A percentile compares a stretch with the other conserved stretches of the same genome.
phyloP scores from a whole-genome alignment of 2,113 vertebrate genomes.

The Cephalopholis sonnerati region DNA sequence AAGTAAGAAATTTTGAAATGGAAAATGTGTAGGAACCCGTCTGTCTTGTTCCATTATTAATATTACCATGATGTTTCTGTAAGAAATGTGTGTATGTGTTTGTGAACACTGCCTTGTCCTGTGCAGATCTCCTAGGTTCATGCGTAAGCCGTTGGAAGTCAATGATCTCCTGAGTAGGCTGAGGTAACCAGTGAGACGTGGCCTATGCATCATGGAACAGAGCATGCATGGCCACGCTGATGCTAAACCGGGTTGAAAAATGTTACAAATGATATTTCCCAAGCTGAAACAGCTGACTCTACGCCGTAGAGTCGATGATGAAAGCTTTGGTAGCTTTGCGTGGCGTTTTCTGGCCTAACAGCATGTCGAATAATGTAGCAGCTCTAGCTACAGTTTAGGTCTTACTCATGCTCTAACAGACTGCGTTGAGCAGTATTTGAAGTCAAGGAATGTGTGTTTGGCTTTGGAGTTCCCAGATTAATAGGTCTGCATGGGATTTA shows the following conservation, averaged over 20 bases:
- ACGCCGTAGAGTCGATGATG: conserved; percentile 5
- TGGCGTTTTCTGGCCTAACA: conserved; percentile 49
- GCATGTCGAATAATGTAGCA: conserved; percentile 59
- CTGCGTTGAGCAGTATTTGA: background rate
- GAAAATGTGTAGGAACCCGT: too few species aligned
- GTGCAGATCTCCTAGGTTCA: conserved; percentile 84
- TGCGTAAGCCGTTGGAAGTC: conserved; percentile 80
- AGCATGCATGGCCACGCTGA: conserved; percentile 72
- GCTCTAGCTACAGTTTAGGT: conserved; percentile 3
- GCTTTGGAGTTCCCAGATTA: background rate
- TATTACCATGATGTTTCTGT: background rate
- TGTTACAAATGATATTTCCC: background rate
- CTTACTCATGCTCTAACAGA: conserved; percentile 1
- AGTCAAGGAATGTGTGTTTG: conserved; percentile 4
- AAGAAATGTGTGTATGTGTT: conserved; percentile 15
- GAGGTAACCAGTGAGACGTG: conserved; percentile 81
- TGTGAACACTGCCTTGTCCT: conserved; percentile 75
- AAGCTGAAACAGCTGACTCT: conserved; percentile 29
- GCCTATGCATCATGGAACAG: conserved; percentile 62
- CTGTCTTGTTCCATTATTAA: background rate
- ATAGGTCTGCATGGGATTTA: conserved; percentile 31
- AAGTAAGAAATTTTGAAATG: too few species aligned
- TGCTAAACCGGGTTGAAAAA: conserved; percentile 3
- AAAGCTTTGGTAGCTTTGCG: conserved; percentile 41
- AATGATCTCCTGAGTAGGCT: conserved; percentile 85